Percentiles rank a stretch among this genome's conserved stretches.
phyloP scores from a whole-genome alignment of 1,140 invertebrate species.

The Drosophila suzukii region DNA sequence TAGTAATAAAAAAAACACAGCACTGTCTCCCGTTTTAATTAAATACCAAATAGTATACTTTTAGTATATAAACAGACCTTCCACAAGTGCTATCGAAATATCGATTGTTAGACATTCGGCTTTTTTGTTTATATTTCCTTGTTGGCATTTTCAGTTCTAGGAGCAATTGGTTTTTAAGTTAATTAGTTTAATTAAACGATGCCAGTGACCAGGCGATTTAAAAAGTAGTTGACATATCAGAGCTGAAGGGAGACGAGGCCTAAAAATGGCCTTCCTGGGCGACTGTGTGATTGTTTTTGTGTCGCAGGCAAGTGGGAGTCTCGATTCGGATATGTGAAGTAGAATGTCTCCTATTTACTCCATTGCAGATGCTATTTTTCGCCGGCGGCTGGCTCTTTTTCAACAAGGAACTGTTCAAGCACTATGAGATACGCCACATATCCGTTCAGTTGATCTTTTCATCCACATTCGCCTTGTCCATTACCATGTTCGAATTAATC shows the following conservation, averaged over 20 bases:
- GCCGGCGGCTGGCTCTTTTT: slow-evolving; percentile 99
- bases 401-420: slow-evolving; percentile 98
- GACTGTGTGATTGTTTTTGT: slow-evolving; percentile 89
- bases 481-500: slow-evolving; percentile 99
- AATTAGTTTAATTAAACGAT: slow-evolving; percentile 37
- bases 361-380: slow-evolving; percentile 94
- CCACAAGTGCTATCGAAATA: slow-evolving; percentile 7
- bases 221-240: slow-evolving; percentile 30
- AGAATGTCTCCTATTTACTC: not conserved
- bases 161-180: slow-evolving; percentile 12
- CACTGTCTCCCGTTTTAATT: not conserved
- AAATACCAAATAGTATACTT: not conserved
- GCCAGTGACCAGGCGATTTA: slow-evolving; percentile 30
- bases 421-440: slow-evolving; percentile 98
- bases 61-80: not conserved
- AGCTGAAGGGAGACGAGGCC: slow-evolving; percentile 19
- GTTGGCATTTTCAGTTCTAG: slow-evolving; percentile 48
- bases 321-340: not conserved
- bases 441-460: slow-evolving; percentile 98
- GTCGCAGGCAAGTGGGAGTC: slow-evolving; percentile 86
- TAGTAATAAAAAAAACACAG: not conserved
- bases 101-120: slow-evolving; percentile 30
- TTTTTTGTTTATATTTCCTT: slow-evolving; percentile 58
- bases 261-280: slow-evolving; percentile 88
- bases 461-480: slow-evolving; percentile 97